Conservation (phyloP, 2,113 vertebrate species). For the Lagopus leucura region DNA sequence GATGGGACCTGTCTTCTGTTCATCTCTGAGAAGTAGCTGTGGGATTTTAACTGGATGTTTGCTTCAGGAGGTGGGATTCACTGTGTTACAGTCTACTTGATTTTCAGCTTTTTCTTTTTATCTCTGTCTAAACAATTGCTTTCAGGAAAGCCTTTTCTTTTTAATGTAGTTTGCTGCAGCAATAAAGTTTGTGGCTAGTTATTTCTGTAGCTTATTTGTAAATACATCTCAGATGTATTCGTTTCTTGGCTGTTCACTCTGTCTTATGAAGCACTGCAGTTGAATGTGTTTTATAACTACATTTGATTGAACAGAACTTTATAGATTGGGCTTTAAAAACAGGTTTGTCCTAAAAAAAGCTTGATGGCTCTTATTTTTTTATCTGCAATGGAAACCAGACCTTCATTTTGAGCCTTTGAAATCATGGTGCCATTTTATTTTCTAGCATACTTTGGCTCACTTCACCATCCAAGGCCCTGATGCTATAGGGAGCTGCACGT, state of each 20-base stretch:
- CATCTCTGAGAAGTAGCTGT: neutral
- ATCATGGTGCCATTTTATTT: neutral
- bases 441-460: neutral
- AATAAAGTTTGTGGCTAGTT: neutral
- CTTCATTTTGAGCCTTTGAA: neutral
- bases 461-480: conserved; percentile 2
- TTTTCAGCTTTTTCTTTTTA: neutral
- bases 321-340: neutral
- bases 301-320: neutral
- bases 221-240: neutral
- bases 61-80: neutral
- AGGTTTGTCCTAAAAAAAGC: neutral
- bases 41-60: neutral
- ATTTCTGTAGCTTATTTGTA: conserved; percentile 27
- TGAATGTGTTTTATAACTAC: neutral
- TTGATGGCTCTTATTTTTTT: conserved; percentile 18
- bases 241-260: neutral
- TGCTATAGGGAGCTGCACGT: neutral
- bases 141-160: neutral
- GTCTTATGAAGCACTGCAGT: neutral
- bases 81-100: neutral
- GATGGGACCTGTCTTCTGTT: neutral
- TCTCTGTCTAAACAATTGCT: neutral
- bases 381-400: neutral
- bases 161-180: neutral